Base-by-base conservation (phyloP, 2,888 invertebrate species). In the Drosophila diplacantha region DNA sequence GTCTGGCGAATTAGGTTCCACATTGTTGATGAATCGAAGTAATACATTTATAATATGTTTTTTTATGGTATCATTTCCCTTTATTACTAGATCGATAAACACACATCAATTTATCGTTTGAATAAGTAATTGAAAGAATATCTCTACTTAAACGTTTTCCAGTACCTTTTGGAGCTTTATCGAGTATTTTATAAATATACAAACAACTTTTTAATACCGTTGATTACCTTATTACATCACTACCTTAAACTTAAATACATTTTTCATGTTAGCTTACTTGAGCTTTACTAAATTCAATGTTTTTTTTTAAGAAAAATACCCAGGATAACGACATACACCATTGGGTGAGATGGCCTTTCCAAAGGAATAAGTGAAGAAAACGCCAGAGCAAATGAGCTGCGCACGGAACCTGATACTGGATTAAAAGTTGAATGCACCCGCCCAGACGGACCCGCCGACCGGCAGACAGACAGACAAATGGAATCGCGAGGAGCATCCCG, bases 391-490 rank as follows among this genome's bases (percentile, higher is more conserved):
- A 51, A 39, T 38, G 29, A 51, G 51, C 51, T 29, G 38, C 51
- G 26, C 44, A 20, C 2, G 31, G 44, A 46, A 46, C 18, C 29
- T 31, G 44, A 51, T 51, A 51, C 44, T 46, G 44, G 51, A 38
- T 52, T 52, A 39, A 52, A 52, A 52, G 52, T 52, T 52, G 52
- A 64, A 35, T 24, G 29, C 57, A 44, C 41, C 26, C 44, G 44
- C 31, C 26, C 29, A 44, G 29, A 43, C 43, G 43, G 43, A 26
- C 43, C 1, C 7, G 12, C 12, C 26, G 43, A 43, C 16, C 4
- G 26, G 26, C 31, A 46, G 44, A 14, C 44, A 46, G 26, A 43
- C 43, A 44, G 14, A 18, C 16, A 18, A 16, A 43, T 44, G 44
- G 44, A 44, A 18, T 44, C 14, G 44, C 44, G 44, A 14, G 29